Base-by-base conservation (phyloP, 2,113 vertebrate species). In the Panthera uncia region DNA sequence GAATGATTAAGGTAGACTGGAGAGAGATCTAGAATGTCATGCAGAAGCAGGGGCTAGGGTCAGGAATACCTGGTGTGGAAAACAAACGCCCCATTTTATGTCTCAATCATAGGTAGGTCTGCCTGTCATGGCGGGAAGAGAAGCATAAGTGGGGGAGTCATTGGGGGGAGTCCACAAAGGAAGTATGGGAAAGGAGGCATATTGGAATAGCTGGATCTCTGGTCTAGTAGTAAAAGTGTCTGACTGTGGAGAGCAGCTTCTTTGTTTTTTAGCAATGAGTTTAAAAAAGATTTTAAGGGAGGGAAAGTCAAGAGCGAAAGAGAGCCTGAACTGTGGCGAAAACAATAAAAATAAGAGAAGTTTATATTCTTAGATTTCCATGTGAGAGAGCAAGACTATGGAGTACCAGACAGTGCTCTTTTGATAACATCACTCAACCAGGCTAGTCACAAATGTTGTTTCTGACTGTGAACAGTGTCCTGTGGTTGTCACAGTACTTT, bases 271-370 rank as follows among this genome's bases (percentile, higher is more conserved):
- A 92, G 74, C 50, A 86, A 41, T 90, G 85, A 33, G 16, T 13
- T 16, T 33, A 33, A 76, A 89, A 83, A 89, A 10, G 1, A 55
- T 79, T 52, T 95, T 68, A 90, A 50, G 6, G 41, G 74, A 96
- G 19, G 41, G 61, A 71, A 82, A 66, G 48, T 65, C 10, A 78
- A 81, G 69, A 74, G 57, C 12, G 33, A 57, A 89, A 87, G 52
- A 96, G 45, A 92, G n/a, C 31, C 11, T 73, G 68, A 92, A 36
- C 31, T 23, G n/a, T n/a, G 33, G 4, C 12, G 88, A 80, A 85
- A 76, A 15, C 16, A 50, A 41, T 10, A 55, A 52, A 83, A 61
- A 48, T 25, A 29, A 79, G 57, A 87, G 36, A 79, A 63, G 12
- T 29, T 76, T n/a, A n/a, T 7, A 36, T 78, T 89, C n/a, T 73